phyloP scores from a whole-genome alignment of 2,797 vertebrate genomes.

The Lutjanus argentimaculatus region DNA sequence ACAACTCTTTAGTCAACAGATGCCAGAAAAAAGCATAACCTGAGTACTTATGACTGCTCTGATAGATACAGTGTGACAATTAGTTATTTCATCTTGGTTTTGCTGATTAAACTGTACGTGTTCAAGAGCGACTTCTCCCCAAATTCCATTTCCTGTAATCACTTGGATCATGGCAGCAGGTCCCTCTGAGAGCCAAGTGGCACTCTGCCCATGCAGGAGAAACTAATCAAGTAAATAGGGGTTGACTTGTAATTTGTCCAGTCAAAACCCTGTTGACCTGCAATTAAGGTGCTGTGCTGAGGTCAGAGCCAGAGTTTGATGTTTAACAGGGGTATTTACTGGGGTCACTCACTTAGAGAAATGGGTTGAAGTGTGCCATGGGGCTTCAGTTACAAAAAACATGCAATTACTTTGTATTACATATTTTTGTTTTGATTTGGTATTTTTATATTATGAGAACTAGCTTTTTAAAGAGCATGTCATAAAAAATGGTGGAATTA shows the following conservation, averaged over 20 bases:
- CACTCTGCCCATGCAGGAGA: constrained; percentile 49
- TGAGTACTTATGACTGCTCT: constrained; percentile 2
- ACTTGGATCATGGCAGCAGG: constrained; percentile 38
- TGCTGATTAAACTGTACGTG: constrained; percentile 47
- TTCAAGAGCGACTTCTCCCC: constrained; percentile 35
- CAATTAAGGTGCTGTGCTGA: constrained; percentile 45
- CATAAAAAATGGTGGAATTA: not conserved
- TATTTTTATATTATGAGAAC: not conserved
- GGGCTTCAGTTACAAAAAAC: not conserved
- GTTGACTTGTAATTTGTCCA: constrained; percentile 68
- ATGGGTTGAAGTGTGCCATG: constrained; percentile 7
- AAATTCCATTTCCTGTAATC: constrained; percentile 63
- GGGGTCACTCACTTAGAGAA: constrained; percentile 32
- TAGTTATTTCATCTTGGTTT: constrained; percentile 33
- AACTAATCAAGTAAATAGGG: constrained; percentile 68
- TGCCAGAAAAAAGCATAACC: constrained; percentile 26
- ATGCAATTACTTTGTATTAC: constrained; percentile 6
- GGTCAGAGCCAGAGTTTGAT: constrained; percentile 44
- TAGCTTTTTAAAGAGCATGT: not conserved
- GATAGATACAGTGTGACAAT: constrained; percentile 27
- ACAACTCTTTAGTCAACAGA: constrained; percentile 15
- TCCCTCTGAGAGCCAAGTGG: constrained; percentile 52
- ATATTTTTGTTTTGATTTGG: not conserved
- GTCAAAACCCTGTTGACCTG: constrained; percentile 63
- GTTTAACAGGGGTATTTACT: constrained; percentile 36